phyloP scores from a whole-genome alignment of 2,888 invertebrate species.

The Hartigia nigra region DNA sequence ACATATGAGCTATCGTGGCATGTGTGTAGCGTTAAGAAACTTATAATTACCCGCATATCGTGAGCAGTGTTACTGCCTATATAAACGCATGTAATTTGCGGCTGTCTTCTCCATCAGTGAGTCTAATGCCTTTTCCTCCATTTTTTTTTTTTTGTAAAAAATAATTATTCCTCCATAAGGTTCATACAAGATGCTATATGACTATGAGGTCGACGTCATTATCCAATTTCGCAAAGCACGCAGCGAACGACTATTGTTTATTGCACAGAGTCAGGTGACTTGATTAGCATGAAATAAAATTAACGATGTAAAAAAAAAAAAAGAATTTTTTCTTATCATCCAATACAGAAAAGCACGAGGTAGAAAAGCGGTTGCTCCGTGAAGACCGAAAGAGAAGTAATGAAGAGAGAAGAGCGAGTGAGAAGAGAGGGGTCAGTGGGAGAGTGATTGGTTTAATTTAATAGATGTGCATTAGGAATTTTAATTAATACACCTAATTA shows the following conservation, averaged over 20 bases:
- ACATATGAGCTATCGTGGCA: slow-evolving; percentile 24
- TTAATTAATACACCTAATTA: slow-evolving; percentile 47
- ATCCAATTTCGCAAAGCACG: not conserved
- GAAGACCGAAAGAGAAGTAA: not conserved
- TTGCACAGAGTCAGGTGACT: not conserved
- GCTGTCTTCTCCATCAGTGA: slow-evolving; percentile 25
- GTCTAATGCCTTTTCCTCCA: not conserved
- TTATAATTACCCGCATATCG: slow-evolving; percentile 36
- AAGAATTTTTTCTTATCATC: not conserved
- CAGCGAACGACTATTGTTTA: not conserved
- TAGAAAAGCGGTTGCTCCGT: not conserved
- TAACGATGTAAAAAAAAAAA: not conserved
- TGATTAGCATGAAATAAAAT: not conserved
- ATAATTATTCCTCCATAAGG: slow-evolving; percentile 22
- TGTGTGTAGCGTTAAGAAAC: slow-evolving; percentile 24
- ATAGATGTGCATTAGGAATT: slow-evolving; percentile 38
- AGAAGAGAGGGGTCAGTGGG: not conserved
- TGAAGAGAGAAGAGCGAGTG: not conserved
- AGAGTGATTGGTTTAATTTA: slow-evolving; percentile 28
- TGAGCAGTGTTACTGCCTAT: slow-evolving; percentile 23
- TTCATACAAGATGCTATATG: not conserved
- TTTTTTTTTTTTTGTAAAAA: slow-evolving; percentile 18
- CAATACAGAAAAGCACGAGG: not conserved
- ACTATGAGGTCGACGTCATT: not conserved
- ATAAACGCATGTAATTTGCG: slow-evolving; percentile 13